phyloP scores from a whole-genome alignment of 2,113 vertebrate genomes.

The Daubentonia madagascariensis region DNA sequence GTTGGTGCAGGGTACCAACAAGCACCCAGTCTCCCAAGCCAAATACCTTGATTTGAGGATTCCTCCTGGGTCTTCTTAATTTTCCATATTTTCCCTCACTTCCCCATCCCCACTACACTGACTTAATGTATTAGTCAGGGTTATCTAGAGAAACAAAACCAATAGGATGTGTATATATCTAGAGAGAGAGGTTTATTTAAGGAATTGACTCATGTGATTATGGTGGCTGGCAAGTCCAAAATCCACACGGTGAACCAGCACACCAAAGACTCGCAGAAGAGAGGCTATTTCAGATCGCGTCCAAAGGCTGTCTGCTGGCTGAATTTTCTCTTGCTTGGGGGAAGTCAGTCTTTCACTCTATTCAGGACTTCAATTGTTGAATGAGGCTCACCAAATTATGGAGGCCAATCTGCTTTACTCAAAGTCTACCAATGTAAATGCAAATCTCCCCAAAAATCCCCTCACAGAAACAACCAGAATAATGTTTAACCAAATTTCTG shows the following conservation, averaged over 20 bases:
- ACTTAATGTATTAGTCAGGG: background rate
- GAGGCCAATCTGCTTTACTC: background rate
- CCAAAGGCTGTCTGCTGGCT: background rate
- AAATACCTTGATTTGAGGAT: background rate
- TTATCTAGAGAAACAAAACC: background rate
- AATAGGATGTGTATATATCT: background rate
- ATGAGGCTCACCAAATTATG: background rate
- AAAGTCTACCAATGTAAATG: background rate
- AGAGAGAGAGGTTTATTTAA: background rate
- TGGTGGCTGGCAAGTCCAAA: background rate
- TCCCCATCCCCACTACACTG: background rate
- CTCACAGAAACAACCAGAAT: background rate
- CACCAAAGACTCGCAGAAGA: background rate
- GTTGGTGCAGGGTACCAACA: background rate
- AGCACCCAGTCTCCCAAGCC: background rate
- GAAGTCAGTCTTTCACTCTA: background rate
- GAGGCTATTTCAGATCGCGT: background rate
- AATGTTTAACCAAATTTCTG: background rate
- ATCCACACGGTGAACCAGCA: background rate
- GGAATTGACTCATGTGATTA: background rate
- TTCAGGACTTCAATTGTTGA: background rate
- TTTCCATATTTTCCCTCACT: background rate
- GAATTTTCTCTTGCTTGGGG: background rate
- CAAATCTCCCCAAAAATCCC: background rate
- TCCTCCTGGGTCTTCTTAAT: background rate